A percentile compares a stretch with the other conserved stretches of the same genome.
phyloP scores from a whole-genome alignment of 37 sponge, comb jelly and placozoan genomes.

The Halichondria panicea region DNA sequence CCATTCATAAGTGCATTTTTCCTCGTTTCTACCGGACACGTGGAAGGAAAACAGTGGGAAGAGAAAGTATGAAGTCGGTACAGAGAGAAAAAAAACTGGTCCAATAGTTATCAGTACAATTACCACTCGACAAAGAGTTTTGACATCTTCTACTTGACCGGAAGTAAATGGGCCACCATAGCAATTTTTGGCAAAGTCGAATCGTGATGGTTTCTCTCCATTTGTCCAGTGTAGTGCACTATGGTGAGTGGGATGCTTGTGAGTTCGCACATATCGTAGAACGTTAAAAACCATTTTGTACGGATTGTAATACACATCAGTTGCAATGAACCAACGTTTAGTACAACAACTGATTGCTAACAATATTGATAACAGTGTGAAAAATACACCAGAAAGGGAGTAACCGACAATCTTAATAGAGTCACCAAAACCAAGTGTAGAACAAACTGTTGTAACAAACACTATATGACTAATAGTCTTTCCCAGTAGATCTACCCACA shows the following conservation, averaged over 20 bases:
- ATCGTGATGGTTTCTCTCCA: slow-evolving; percentile 17
- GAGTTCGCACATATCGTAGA: slow-evolving; percentile 18
- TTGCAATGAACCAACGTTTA: no score
- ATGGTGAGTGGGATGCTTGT: slow-evolving; percentile 6
- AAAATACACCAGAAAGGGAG: no score
- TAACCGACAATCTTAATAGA: no score
- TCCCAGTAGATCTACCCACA: slow-evolving; percentile 6
- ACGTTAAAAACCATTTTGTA: slow-evolving; percentile 11
- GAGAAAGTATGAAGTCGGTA: background rate
- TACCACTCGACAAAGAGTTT: slow-evolving; percentile 13
- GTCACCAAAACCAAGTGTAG: no score
- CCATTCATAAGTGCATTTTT: no score
- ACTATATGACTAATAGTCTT: no score
- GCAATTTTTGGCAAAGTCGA: slow-evolving; percentile 11
- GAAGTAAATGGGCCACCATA: slow-evolving; percentile 38
- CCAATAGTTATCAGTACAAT: slow-evolving; percentile 1
- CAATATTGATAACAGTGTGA: no score
- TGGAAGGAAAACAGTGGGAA: background rate
- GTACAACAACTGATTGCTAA: no score
- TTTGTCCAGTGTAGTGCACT: slow-evolving; percentile 26
- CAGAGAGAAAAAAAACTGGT: background rate
- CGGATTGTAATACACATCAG: slow-evolving; percentile 27
- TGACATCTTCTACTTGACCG: slow-evolving; percentile 29
- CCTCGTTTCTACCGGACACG: no score
- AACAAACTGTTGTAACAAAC: no score